Percentiles rank a stretch among this genome's conserved stretches.
Evolutionary conservation across 2,113 vertebrate species (phyloP).

Genomic region (Onychostruthus taczanowskii): DNA sequence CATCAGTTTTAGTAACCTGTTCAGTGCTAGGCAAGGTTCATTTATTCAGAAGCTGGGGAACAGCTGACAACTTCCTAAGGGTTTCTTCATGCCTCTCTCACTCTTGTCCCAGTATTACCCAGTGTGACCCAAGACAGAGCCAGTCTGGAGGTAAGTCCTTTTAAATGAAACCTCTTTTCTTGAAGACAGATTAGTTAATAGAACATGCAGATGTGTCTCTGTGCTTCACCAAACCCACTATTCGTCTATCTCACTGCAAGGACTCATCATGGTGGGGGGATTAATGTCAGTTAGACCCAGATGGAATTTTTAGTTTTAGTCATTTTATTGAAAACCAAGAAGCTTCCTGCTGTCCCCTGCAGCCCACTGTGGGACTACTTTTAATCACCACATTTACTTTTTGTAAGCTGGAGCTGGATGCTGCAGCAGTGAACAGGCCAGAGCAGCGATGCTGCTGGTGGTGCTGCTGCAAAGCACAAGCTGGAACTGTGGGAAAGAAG

Average conservation of each 20-base stretch:
- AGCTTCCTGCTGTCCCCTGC: constrained; percentile 2
- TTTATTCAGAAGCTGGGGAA: not conserved
- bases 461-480: not conserved
- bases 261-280: not conserved
- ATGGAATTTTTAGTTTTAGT: not conserved
- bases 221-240: not conserved
- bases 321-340: not conserved
- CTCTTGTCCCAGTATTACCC: not conserved
- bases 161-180: not conserved
- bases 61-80: not conserved
- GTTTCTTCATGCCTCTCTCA: not conserved
- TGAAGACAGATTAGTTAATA: not conserved
- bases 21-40: not conserved
- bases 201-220: not conserved
- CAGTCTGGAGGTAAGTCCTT: not conserved
- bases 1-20: not conserved
- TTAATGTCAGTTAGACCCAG: not conserved
- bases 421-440: constrained; percentile 22
- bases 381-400: constrained; percentile 63
- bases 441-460: not conserved
- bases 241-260: not conserved
- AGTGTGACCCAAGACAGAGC: not conserved
- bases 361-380: not conserved
- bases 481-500: constrained; percentile 1
- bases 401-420: not conserved